Base-by-base conservation (phyloP, 1,140 invertebrate species). In the Tetramorium parvispinum region DNA sequence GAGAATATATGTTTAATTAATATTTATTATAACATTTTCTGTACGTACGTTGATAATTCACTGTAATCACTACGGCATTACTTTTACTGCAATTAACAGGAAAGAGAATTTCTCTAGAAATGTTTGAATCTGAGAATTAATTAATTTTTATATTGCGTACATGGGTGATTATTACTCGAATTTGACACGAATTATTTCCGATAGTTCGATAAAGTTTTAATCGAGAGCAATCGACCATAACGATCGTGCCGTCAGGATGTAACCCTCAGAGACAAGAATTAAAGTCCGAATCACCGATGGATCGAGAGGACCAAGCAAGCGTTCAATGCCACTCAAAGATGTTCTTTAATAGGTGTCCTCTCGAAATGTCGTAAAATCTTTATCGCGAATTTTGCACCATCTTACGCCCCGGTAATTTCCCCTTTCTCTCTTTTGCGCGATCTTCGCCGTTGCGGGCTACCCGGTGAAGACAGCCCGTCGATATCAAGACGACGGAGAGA, bases 351-450 rank as follows among this genome's bases (percentile, higher is more conserved):
- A 89, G 88, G 86, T 87, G 61, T 77, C 77, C 85, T 82, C 87
- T 93, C 53, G 88, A 92, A 91, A 91, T 87, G 87, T 92, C 91
- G 81, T 93, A 93, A 93, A 93, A 91, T 91, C 63, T 63, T 76
- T 76, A 91, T 78, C 86, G 32, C 40, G 24, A 86, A 86, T 61
- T 77, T 77, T 55, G 70, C 32, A 57, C 82, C 49, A 57, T 86
- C 32, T 70, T 21, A 27, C 53, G 13, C 32, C 18, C 7, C 66
- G 16, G 10, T 70, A 40, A 37, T 21, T 40, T 59, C 10, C 40
- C 55, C 65, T 46, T 32, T 11, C 43, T 66, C 49, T 77, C 66
- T 85, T 65, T 76, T 13, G 32, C n/a, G 32, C 37, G 32, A 55
- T 82, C 51, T 53, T n/a, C 5, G n/a, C 53, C 40, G 27, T 75